These are phyloP conservation scores for Brachylomia viminalis DNA, from an alignment of 2,888 invertebrate species.

Conservation along the genomic window DNA sequence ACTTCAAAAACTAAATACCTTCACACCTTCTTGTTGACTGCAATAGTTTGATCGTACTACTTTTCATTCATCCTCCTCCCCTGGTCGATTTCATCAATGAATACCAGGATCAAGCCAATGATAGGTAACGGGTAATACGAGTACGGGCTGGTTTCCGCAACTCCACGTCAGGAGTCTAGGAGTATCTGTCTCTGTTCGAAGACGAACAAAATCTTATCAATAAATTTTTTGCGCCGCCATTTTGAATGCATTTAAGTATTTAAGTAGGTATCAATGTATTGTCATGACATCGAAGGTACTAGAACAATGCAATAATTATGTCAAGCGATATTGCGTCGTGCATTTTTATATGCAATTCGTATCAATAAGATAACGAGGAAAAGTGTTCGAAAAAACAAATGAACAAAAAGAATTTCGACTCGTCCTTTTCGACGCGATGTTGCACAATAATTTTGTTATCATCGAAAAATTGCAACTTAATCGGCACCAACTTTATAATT, in stretches of 20 bases:
- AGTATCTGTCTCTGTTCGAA: too few relatives aligned
- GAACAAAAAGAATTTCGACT: slow-evolving; percentile 22
- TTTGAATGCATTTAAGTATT: slow-evolving; percentile 16
- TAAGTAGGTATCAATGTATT: not conserved
- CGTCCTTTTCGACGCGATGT: not conserved
- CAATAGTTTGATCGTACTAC: not conserved
- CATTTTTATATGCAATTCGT: slow-evolving; percentile 23
- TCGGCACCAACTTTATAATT: not conserved
- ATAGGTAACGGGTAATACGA: too few relatives aligned
- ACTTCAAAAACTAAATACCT: not conserved
- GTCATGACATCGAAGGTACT: slow-evolving; percentile 27
- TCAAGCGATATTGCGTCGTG: not conserved
- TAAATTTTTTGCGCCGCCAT: slow-evolving; percentile 18
- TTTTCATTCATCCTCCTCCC: not conserved
- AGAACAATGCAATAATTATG: slow-evolving; percentile 36
- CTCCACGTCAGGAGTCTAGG: too few relatives aligned
- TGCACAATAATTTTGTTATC: not conserved
- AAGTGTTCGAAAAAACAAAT: not conserved
- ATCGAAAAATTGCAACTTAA: not conserved
- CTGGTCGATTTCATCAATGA: not conserved
- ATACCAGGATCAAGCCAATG: not conserved
- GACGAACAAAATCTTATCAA: not conserved
- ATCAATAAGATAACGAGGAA: not conserved
- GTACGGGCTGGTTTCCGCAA: too few relatives aligned
- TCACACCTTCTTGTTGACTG: not conserved